Percentiles rank a stretch among this genome's conserved stretches.
Conservation (phyloP, 2,113 vertebrate genomes). For the Mastomys coucha region DNA sequence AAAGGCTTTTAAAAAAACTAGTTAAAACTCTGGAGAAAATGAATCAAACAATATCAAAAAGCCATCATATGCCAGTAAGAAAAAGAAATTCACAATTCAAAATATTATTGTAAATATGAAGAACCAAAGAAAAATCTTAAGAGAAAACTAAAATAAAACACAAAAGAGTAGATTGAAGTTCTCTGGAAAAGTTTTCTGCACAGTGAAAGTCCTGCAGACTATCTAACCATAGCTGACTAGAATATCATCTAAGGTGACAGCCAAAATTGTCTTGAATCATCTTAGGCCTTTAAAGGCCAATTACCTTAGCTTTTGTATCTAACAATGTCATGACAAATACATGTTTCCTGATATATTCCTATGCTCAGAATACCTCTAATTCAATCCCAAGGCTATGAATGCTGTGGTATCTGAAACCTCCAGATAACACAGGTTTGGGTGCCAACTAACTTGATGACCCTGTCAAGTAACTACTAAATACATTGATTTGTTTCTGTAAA, state of each 20-base stretch:
- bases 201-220: neutral
- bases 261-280: neutral
- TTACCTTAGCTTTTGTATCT: neutral
- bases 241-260: neutral
- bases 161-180: neutral
- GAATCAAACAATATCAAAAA: neutral
- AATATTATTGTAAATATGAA: neutral
- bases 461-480: neutral
- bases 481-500: neutral
- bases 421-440: neutral
- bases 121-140: neutral
- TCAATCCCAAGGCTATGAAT: neutral
- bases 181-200: neutral
- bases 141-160: constrained; percentile 33
- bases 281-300: neutral
- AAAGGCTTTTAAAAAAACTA: neutral
- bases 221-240: neutral
- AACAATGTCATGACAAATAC: neutral
- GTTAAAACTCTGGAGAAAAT: neutral
- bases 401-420: neutral
- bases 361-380: neutral
- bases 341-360: neutral
- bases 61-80: neutral
- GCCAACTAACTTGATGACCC: neutral
- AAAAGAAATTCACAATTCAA: neutral